These are phyloP conservation scores for Rhinoptilus africanus DNA, from an alignment of 2,113 vertebrate genomes.

Conservation along the genomic window DNA sequence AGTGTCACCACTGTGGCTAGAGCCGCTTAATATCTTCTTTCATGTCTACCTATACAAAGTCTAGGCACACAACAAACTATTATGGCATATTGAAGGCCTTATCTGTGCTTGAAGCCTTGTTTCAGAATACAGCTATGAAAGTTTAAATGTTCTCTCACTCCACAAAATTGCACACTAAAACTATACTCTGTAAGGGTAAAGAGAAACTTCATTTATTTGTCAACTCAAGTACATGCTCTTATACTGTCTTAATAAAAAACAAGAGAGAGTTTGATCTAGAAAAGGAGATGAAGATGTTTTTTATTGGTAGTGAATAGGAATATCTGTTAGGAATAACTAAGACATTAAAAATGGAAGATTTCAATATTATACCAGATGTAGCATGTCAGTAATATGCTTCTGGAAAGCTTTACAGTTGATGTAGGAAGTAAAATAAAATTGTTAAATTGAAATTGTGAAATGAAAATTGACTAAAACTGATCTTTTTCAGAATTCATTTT, in stretches of 20 bases:
- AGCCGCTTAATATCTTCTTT: background rate
- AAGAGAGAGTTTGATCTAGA: background rate
- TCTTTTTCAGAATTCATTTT: constrained; percentile 10
- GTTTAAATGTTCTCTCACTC: background rate
- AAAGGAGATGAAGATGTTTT: background rate
- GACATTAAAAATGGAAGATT: background rate
- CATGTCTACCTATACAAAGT: background rate
- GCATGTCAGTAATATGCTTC: background rate
- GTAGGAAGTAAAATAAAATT: background rate
- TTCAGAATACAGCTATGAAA: constrained; percentile 33
- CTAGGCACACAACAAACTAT: background rate
- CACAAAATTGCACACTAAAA: background rate
- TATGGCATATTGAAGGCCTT: background rate
- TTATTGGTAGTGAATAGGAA: background rate
- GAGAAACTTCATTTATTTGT: background rate
- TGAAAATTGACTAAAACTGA: background rate
- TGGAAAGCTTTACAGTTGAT: background rate
- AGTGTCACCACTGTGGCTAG: background rate
- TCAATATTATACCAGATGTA: background rate
- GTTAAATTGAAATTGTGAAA: constrained; percentile 6
- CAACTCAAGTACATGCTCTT: background rate
- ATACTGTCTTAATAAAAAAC: background rate
- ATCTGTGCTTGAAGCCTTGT: background rate
- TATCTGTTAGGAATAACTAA: background rate
- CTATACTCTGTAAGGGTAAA: background rate